Base-by-base conservation (phyloP, 1,140 invertebrate species). In the Hyphantria cunea region DNA sequence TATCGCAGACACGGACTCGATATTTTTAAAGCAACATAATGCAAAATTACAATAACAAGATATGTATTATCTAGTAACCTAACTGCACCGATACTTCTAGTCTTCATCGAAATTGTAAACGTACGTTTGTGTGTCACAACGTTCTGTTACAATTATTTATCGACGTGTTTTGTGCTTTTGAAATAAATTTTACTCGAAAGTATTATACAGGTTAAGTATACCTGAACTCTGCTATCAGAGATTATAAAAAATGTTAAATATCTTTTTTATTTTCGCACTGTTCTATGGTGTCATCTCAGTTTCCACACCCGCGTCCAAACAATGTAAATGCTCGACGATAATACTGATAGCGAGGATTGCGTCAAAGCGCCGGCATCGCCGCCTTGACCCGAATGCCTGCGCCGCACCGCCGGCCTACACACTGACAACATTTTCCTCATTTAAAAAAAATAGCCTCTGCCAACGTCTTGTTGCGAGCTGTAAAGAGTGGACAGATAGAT, bases 321-420 rank as follows among this genome's bases (percentile, higher is more conserved):
- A 48, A 47, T 48, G 44, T 9, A 25, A 47, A n/a, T 39, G 42
- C 8, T 56, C 17, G 42, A 8, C 44, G 45, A 56, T 34, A 56
- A 14, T 31, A 47, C 53, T 56, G 53, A 64, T 64, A 64, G 54
- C 33, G 48, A 11, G 69, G 17, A 74, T 84, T 86, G 83, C 79
- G 81, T 81, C 78, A 82, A 76, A 42, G 60, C 51, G 53, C 33
- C 48, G 58, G 70, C 53, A 58, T 56, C 49, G 52, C 64, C 75
- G 83, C 83, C 83, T 86, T 86, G 83, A 86, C 83, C 83, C 70
- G 72, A 76, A 78, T 83, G 74, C 55, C 34, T 50, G 54, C 41
- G 41, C 11, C 37, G n/a, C 17, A 25, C 42, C 14, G 42, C 48
- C 6, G 32, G 48, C 45, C 25, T 14, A 44, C 55, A 13, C 7